Evolutionary conservation across 2,888 invertebrate genomes (phyloP).

Genomic region (Limulus polyphemus): DNA sequence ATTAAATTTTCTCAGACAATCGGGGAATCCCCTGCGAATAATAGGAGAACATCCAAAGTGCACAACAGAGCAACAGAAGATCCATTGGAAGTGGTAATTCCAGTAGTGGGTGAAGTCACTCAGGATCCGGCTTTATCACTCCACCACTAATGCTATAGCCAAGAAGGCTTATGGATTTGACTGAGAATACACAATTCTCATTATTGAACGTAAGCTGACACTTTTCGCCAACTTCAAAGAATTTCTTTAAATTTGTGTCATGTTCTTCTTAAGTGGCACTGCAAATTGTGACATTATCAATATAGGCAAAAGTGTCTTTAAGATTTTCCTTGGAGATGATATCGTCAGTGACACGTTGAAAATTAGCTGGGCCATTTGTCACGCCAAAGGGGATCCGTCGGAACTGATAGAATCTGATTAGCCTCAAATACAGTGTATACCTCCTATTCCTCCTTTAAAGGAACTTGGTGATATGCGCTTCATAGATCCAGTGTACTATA

Average conservation of each 20-base stretch:
- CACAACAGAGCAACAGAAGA: no score
- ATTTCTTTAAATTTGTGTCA: not conserved
- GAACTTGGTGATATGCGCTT: no score
- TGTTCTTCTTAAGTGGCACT: slow-evolving; percentile 2
- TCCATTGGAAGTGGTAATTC: not conserved
- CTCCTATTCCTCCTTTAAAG: slow-evolving; percentile 2
- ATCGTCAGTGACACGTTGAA: slow-evolving; percentile 15
- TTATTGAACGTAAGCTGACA: slow-evolving; percentile 5
- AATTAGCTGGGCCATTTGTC: slow-evolving; percentile 14
- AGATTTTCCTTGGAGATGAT: slow-evolving; percentile 10
- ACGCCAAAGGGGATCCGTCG: slow-evolving; percentile 18
- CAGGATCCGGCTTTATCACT: slow-evolving; percentile 1
- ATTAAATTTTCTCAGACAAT: not conserved
- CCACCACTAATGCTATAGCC: slow-evolving; percentile 1
- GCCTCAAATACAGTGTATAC: slow-evolving; percentile 20
- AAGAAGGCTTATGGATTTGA: not conserved
- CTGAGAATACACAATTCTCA: slow-evolving; percentile 4
- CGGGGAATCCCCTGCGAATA: not conserved
- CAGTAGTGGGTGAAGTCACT: not conserved
- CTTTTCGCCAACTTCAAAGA: not conserved
- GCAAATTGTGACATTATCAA: slow-evolving; percentile 4
- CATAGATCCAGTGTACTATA: no score
- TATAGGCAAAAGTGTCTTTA: not conserved
- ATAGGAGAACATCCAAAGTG: no score
- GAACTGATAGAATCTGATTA: slow-evolving; percentile 17